phyloP scores from a whole-genome alignment of 1,140 invertebrate species.

The Bombus sylvicola region DNA sequence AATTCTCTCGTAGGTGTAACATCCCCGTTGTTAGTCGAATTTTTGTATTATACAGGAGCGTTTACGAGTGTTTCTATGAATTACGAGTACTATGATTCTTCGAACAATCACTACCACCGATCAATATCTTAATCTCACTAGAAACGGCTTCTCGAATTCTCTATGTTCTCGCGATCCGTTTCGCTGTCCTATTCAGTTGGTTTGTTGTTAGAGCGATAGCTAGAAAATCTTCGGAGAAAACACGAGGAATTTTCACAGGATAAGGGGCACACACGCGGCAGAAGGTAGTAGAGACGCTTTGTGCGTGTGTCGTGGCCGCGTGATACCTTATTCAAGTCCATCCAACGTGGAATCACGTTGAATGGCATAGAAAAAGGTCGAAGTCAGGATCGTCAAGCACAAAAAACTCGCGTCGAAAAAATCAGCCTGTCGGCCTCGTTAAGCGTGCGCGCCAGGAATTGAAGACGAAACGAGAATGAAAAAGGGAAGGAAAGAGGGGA shows the following conservation, averaged over 20 bases:
- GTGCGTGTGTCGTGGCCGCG: neutral
- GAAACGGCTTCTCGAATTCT: neutral
- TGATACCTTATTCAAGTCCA: neutral
- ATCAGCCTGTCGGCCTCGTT: slow-evolving; percentile 50
- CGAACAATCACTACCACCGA: too few species aligned
- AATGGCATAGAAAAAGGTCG: neutral
- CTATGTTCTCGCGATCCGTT: neutral
- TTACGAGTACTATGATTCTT: neutral
- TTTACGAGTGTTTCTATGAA: too few species aligned
- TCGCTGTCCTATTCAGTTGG: neutral
- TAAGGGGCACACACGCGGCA: neutral
- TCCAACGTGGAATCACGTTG: neutral
- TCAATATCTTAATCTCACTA: neutral
- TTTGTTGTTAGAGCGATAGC: too few species aligned
- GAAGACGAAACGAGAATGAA: slow-evolving; percentile 1
- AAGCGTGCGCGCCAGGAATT: slow-evolving; percentile 8
- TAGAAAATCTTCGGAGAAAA: neutral
- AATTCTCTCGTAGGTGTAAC: too few species aligned
- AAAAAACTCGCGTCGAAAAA: slow-evolving; percentile 19
- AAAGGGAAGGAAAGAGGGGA: neutral
- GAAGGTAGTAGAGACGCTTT: neutral
- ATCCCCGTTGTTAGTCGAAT: too few species aligned
- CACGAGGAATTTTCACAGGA: neutral
- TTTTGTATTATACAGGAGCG: too few species aligned
- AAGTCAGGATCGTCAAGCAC: neutral